Percentiles rank a stretch among this genome's conserved stretches.
Evolutionary conservation across 2,888 invertebrate genomes (phyloP).

Genomic region (Synanthedon formicaeformis): DNA sequence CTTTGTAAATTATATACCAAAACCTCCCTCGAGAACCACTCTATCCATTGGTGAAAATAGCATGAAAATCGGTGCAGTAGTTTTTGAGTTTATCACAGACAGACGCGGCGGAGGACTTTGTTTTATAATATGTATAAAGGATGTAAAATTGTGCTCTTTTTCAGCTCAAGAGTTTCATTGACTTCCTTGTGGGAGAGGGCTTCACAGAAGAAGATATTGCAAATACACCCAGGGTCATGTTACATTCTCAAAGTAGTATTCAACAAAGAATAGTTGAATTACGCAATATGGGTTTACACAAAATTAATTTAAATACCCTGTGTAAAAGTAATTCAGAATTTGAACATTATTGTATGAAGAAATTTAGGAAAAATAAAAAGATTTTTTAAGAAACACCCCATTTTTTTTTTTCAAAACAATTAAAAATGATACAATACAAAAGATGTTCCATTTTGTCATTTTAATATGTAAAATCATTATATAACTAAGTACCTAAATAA

Average conservation of each 20-base stretch:
- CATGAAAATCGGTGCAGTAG: too few species aligned
- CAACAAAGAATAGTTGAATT: conserved; percentile 61
- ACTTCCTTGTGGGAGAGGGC: conserved; percentile 66
- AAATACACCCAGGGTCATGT: conserved; percentile 64
- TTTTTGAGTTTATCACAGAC: too few species aligned
- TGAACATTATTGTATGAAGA: conserved; percentile 43
- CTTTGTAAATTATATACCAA: too few species aligned
- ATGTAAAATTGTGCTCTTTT: conserved; percentile 10
- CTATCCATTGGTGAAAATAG: too few species aligned
- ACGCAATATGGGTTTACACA: conserved; percentile 48
- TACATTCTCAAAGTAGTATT: conserved; percentile 68
- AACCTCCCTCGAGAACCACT: too few species aligned
- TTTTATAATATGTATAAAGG: too few species aligned
- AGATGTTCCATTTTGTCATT: too few species aligned
- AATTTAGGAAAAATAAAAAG: not conserved
- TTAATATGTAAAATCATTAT: too few species aligned
- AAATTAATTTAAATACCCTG: conserved; percentile 64
- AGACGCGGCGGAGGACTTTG: too few species aligned
- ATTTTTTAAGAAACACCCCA: not conserved
- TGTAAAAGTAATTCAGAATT: conserved; percentile 70
- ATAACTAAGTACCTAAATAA: too few species aligned
- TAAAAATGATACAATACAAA: too few species aligned
- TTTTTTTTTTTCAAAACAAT: too few species aligned
- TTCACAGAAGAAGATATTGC: conserved; percentile 66
- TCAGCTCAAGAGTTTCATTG: conserved; percentile 71